These are phyloP conservation scores for Tipula confusa DNA, from an alignment of 2,888 invertebrate species.

Conservation along the genomic window DNA sequence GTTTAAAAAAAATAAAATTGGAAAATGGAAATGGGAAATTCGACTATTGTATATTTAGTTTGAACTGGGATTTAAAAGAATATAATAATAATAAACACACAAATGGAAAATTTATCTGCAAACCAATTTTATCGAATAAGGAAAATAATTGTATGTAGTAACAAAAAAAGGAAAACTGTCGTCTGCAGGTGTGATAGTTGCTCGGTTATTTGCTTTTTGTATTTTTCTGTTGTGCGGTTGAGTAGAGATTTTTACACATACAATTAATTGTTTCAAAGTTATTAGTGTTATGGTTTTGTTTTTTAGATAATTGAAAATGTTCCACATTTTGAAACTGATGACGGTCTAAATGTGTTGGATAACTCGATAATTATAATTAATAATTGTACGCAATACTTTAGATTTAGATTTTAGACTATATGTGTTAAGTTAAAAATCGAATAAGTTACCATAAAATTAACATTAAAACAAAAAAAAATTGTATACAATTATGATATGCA, in stretches of 20 bases:
- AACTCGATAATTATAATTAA: not conserved
- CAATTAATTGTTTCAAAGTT: constrained; percentile 8
- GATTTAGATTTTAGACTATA: not conserved
- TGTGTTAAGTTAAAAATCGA: too few species aligned
- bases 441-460: not conserved
- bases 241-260: constrained; percentile 4
- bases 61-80: constrained; percentile 12
- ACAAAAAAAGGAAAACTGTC: not conserved
- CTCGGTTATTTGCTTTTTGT: not conserved
- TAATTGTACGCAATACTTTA: not conserved
- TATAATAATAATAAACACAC: constrained; percentile 13
- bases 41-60: not conserved
- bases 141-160: not conserved
- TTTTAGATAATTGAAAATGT: not conserved
- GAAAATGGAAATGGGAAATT: not conserved
- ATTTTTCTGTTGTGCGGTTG: constrained; percentile 13
- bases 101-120: not conserved
- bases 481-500: not conserved
- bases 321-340: not conserved
- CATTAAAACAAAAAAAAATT: not conserved
- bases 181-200: constrained; percentile 25
- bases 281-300: constrained; percentile 7
- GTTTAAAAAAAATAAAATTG: not conserved
- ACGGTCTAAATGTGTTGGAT: not conserved
- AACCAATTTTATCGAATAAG: constrained; percentile 12